A percentile compares a stretch with the other conserved stretches of the same genome.
phyloP scores from a whole-genome alignment of 2,113 vertebrate genomes.

The Aleadryas rufinucha region DNA sequence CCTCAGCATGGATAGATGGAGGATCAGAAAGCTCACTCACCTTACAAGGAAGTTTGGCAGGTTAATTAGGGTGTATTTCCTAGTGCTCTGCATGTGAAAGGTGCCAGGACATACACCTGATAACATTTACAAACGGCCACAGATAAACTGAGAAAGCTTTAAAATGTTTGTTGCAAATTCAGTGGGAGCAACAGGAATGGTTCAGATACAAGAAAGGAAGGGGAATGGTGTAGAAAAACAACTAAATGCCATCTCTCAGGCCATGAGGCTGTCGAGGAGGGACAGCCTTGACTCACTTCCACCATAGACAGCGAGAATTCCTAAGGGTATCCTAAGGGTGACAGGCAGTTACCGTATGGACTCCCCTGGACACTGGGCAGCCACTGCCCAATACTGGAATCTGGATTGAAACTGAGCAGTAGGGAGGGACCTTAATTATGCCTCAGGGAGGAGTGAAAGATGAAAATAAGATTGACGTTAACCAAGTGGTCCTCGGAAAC shows the following conservation, averaged over 20 bases:
- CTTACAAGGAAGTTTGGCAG: neutral
- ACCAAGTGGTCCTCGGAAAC: neutral
- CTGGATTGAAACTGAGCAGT: neutral
- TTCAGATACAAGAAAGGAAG: neutral
- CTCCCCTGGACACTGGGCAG: neutral
- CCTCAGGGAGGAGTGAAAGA: neutral
- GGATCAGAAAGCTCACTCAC: neutral
- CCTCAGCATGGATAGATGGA: neutral
- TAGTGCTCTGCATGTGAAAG: neutral
- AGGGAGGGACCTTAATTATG: neutral
- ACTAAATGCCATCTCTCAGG: neutral
- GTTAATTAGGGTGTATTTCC: neutral
- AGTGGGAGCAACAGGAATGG: neutral
- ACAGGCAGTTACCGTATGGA: neutral
- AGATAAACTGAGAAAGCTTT: neutral
- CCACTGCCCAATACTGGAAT: neutral
- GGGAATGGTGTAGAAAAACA: neutral
- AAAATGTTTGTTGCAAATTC: neutral
- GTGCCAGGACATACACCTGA: neutral
- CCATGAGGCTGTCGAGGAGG: neutral
- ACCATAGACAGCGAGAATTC: rapidly evolving
- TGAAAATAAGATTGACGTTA: neutral
- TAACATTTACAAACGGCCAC: neutral
- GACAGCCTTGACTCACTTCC: neutral
- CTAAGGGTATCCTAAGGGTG: neutral